Base-by-base conservation (phyloP, 2,797 vertebrate species). In the Tokudaia tokunoshimensis region DNA sequence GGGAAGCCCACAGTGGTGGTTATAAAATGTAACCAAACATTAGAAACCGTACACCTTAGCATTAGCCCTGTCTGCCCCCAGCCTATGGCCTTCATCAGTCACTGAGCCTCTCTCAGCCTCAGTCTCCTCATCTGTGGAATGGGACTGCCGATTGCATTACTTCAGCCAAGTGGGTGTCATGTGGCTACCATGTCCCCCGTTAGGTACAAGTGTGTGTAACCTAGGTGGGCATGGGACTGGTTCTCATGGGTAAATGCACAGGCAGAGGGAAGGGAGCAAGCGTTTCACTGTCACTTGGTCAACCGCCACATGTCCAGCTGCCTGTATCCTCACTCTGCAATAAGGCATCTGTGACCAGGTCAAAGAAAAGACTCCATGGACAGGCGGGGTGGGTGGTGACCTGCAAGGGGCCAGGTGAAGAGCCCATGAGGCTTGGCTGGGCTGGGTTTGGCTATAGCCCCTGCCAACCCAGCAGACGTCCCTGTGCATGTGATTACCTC, bases 401-500 rank as follows among this genome's bases (percentile, higher is more conserved):
- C 1, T 61, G 79, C 47, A 3, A 1, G 50, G 44, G 72, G 31
- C 31, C 61, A 52, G 65, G 12, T 19, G 0, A 61, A 57, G 34
- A 17, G 0, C 0, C 4, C 14, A 1, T 0, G 22, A 34, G 57
- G 63, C 26, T 19, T n/a, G 82, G 17, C 86, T 17, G 1, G 0
- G 86, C 72, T 1, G 1, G 80, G 87, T 0, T 67, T 79, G 76
- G 82, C 93, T 91, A 5, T 20, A 78, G 97, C 96, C 92, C 92
- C 81, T 20, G 59, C 37, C 87, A 22, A 87, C 82, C 79, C 47
- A 24, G 94, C 3, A 22, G 98, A 98, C 98, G 98, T 97, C 98
- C 97, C 98, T 93, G 97, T 98, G 99, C 99, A 99, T 99, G 99
- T 99, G 99, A 99, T 99, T 98, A 98, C 99, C 98, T 98, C 99